Conservation (phyloP, 2,797 vertebrate species). For the Hydrolagus colliei region DNA sequence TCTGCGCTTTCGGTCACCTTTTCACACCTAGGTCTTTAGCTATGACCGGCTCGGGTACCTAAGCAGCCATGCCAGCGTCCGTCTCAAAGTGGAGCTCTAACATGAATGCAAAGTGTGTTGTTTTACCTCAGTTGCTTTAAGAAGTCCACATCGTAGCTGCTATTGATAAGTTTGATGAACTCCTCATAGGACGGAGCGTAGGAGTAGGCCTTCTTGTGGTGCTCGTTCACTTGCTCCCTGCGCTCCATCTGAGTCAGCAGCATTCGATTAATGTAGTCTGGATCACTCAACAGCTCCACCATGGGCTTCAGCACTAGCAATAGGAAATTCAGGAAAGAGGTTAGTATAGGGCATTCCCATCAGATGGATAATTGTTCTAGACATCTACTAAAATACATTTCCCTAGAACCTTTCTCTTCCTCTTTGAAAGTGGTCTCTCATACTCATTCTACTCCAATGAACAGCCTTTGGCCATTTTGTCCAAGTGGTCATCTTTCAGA, state of each 20-base stretch:
- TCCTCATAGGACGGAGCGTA: slow-evolving; percentile 96
- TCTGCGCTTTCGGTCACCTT: no score
- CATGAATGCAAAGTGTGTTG: neutral
- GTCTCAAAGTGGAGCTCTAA: no score
- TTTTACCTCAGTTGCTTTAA: slow-evolving; percentile 90
- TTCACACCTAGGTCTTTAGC: no score
- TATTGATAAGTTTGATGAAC: slow-evolving; percentile 94
- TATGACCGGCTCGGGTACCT: no score
- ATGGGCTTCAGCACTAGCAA: slow-evolving; percentile 77
- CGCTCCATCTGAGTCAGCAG: slow-evolving; percentile 86
- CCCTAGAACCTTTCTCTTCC: no score
- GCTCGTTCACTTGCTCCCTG: slow-evolving; percentile 84
- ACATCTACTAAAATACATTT: neutral
- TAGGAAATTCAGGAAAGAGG: neutral
- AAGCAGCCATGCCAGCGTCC: no score
- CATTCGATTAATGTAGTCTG: slow-evolving; percentile 91
- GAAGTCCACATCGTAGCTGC: slow-evolving; percentile 84
- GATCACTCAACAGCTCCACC: slow-evolving; percentile 87
- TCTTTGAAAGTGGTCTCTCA: neutral
- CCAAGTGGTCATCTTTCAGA: no score
- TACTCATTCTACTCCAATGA: no score
- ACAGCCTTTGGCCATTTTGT: no score
- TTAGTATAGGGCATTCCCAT: neutral
- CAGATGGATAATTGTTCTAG: neutral
- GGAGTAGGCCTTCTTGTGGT: slow-evolving; percentile 92